Base-by-base conservation (phyloP, 2,888 invertebrate species). In the Charanyca ferruginea region DNA sequence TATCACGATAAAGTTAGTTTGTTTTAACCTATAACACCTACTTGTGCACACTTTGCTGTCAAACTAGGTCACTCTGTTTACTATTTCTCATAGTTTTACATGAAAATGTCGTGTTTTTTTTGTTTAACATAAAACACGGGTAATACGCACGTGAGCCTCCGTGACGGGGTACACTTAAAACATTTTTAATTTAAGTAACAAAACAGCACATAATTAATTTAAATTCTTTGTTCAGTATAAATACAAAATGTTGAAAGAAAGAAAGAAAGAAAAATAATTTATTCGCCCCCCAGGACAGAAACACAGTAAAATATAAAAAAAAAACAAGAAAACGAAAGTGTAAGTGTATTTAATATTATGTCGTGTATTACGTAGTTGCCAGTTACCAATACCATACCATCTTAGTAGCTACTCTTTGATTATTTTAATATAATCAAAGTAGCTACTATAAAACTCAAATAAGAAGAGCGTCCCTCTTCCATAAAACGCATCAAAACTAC, bases 101-200 rank as follows among this genome's bases (percentile, higher is more conserved):
- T 38, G 51, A 58, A 70, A 78, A 76, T 53, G 59, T 62, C 61
- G 28, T 65, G 49, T 48, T 38, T 47, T 47, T 45, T 65, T 42
- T 9, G 13, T 60, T 63, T 49, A 65, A 66, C 3, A 16, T 38
- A 16, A 16, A 38, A 63, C 52, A 48, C 32, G 25, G 23, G 59
- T 18, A n/a, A n/a, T 63, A 68, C 59, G 64, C 79, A 80, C 81
- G 77, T 54, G 18, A 73, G 32, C 54, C 52, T 80, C 53, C 70
- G 68, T 81, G 79, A 54, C 66, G 32, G 13, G 13, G 32, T 38
- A 55, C 54, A 38, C 45, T 47, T 59, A 44, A 63, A 47, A 49
- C 11, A 60, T 38, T 48, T 58, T 53, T 28, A 52, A 60, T 32
- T n/a, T n/a, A n/a, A n/a, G 23, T 42, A 20, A 52, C 13, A 52